phyloP scores from a whole-genome alignment of 2,113 vertebrate species.

The Cyrtonyx montezumae region DNA sequence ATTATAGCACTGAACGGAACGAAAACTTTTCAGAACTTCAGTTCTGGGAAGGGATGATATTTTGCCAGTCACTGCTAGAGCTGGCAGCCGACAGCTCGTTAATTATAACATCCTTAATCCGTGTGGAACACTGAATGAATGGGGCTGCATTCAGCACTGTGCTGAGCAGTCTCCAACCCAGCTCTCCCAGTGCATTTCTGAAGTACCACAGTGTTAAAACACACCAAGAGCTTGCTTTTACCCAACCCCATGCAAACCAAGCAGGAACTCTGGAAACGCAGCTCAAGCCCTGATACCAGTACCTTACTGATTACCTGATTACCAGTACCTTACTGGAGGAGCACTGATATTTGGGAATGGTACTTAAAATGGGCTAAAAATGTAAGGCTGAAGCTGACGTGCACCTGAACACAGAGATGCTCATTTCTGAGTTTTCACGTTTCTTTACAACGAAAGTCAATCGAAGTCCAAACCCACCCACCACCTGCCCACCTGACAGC shows the following conservation, averaged over 20 bases:
- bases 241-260: background rate
- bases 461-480: background rate
- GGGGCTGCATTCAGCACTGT: background rate
- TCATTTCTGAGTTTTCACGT: background rate
- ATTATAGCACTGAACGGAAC: rapidly evolving
- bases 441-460: background rate
- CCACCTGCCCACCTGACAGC: background rate
- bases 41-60: rapidly evolving
- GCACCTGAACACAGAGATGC: background rate
- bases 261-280: background rate
- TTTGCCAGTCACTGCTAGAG: background rate
- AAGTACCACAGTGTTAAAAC: background rate
- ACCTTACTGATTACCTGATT: background rate
- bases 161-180: background rate
- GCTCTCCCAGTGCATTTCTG: background rate
- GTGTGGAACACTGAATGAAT: rapidly evolving
- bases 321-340: rapidly evolving
- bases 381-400: background rate
- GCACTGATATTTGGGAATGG: background rate
- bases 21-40: background rate
- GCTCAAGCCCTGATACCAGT: background rate
- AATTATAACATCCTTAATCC: background rate
- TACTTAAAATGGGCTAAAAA: background rate
- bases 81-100: rapidly evolving
- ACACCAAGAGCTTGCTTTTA: background rate